Conservation (phyloP, 2,888 invertebrate genomes). For the Archaeoteleia sp. region DNA sequence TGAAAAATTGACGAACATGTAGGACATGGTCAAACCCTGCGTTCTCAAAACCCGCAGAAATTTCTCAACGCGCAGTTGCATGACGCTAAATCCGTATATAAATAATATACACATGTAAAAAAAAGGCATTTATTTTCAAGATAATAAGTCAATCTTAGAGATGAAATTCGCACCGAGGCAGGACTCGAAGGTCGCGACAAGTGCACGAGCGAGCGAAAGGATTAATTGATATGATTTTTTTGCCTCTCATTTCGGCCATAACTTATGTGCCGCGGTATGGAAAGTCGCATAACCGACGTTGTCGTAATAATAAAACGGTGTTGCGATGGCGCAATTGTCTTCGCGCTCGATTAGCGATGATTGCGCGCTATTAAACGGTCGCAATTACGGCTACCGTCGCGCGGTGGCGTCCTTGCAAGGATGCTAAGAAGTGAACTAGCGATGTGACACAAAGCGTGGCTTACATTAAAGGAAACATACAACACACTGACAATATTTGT, state of each 20-base stretch:
- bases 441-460: no score
- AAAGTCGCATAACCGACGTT: constrained; percentile 32
- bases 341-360: constrained; percentile 70
- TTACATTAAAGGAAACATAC: no score
- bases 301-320: constrained; percentile 65
- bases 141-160: no score
- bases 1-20: constrained; percentile 44
- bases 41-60: constrained; percentile 24
- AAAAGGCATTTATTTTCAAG: constrained; percentile 18
- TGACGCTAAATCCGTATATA: constrained; percentile 2
- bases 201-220: constrained; percentile 17
- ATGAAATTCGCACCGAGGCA: no score
- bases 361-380: constrained; percentile 70
- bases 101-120: neutral
- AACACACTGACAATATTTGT: no score
- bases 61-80: constrained; percentile 28
- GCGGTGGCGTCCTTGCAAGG: constrained; percentile 69
- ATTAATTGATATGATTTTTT: constrained; percentile 62
- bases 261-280: constrained; percentile 12
- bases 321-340: constrained; percentile 65
- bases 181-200: no score
- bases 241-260: constrained; percentile 30
- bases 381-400: constrained; percentile 61
- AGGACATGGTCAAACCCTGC: constrained; percentile 30
- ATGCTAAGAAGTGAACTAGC: constrained; percentile 54